Percentiles rank a stretch among this genome's conserved stretches.
Conservation (phyloP, 2,113 vertebrate species). For the Cebus imitator region DNA sequence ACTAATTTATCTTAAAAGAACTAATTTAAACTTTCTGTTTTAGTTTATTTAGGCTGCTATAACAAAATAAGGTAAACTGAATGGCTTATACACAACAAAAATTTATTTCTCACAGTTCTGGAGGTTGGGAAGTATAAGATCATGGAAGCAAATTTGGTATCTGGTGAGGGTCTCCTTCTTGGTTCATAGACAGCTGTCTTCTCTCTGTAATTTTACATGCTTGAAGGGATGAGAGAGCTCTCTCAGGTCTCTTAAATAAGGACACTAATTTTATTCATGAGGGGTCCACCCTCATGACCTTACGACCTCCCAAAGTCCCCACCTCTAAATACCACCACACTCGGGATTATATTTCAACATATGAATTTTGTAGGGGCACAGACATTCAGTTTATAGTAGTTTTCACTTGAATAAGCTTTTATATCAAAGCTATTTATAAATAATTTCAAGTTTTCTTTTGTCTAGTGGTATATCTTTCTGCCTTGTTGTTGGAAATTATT, state of each 20-base stretch:
- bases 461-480: not conserved
- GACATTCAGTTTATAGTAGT: not conserved
- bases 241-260: not conserved
- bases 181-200: not conserved
- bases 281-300: not conserved
- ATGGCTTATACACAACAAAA: not conserved
- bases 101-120: not conserved
- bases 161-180: not conserved
- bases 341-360: not conserved
- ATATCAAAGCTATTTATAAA: not conserved
- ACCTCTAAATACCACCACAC: not conserved
- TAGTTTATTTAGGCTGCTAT: not conserved
- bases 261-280: not conserved
- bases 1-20: not conserved
- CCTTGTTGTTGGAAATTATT: not conserved
- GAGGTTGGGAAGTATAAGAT: not conserved
- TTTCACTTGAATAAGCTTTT: not conserved
- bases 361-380: not conserved
- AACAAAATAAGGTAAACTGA: not conserved
- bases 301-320: not conserved
- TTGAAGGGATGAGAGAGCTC: not conserved
- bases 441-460: not conserved
- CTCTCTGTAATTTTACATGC: not conserved
- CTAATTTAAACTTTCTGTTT: not conserved
- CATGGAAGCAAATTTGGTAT: not conserved